Evolutionary conservation across 2,888 invertebrate genomes (phyloP).

Genomic region (Nephrotoma appendiculata): DNA sequence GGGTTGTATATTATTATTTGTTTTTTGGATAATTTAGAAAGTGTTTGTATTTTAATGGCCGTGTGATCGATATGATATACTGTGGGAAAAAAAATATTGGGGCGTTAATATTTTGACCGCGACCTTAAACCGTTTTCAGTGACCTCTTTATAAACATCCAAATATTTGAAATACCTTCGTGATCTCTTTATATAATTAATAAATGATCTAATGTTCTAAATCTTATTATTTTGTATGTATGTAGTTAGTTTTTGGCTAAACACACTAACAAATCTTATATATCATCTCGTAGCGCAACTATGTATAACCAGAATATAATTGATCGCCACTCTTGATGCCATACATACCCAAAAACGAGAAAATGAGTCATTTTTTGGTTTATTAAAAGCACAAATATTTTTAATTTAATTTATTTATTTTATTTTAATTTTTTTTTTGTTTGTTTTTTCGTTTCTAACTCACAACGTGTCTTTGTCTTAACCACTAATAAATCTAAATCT

Average conservation of each 20-base stretch:
- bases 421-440: neutral
- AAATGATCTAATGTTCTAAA: too few species aligned
- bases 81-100: neutral
- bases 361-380: neutral
- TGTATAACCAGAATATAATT: neutral
- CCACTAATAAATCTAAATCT: neutral
- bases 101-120: neutral
- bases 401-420: neutral
- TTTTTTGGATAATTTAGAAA: neutral
- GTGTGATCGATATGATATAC: neutral
- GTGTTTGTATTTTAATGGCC: neutral
- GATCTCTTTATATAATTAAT: neutral
- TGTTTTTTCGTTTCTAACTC: neutral
- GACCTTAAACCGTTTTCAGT: neutral
- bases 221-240: too few species aligned
- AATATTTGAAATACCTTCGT: neutral
- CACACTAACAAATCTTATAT: neutral
- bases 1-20: neutral
- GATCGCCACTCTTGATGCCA: neutral
- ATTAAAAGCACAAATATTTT: neutral
- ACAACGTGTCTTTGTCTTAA: conserved; percentile 9
- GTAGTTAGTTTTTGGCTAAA: too few species aligned
- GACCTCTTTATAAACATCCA: neutral
- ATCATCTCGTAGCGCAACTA: neutral
- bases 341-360: neutral